Evolutionary conservation across 1,140 invertebrate genomes (phyloP).

Genomic region (Megalopta genalis): DNA sequence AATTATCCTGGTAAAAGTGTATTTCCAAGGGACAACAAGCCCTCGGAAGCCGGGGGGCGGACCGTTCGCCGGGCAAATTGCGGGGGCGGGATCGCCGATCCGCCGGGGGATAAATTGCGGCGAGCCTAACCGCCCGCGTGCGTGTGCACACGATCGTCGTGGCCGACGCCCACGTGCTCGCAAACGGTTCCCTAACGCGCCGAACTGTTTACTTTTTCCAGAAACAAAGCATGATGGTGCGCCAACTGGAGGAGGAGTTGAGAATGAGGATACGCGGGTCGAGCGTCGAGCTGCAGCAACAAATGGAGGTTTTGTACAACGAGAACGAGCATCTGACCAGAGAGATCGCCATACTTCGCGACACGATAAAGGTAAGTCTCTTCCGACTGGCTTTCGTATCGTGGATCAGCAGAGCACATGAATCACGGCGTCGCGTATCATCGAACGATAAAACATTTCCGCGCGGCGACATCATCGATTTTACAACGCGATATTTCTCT

Average conservation of each 20-base stretch:
- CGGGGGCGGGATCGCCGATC: background rate
- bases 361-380: conserved; percentile 93
- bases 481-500: too few relatives aligned
- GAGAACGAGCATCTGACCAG: conserved; percentile 97
- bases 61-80: background rate
- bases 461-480: too few relatives aligned
- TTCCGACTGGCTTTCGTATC: background rate
- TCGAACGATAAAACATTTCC: too few relatives aligned
- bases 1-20: conserved; percentile 19
- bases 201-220: conserved; percentile 78
- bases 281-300: conserved; percentile 93
- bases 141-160: background rate
- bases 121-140: too few relatives aligned
- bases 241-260: conserved; percentile 95
- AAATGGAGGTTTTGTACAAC: conserved; percentile 93
- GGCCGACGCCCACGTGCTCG: too few relatives aligned
- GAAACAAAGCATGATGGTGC: conserved; percentile 97
- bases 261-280: conserved; percentile 91
- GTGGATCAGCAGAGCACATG: background rate
- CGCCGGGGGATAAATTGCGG: background rate
- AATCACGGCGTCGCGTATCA: too few relatives aligned
- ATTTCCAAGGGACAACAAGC: conserved; percentile 4
- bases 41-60: background rate
- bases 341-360: conserved; percentile 96
- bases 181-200: background rate